phyloP scores from a whole-genome alignment of 2,888 invertebrate species.

The Galerucella nymphaeae region DNA sequence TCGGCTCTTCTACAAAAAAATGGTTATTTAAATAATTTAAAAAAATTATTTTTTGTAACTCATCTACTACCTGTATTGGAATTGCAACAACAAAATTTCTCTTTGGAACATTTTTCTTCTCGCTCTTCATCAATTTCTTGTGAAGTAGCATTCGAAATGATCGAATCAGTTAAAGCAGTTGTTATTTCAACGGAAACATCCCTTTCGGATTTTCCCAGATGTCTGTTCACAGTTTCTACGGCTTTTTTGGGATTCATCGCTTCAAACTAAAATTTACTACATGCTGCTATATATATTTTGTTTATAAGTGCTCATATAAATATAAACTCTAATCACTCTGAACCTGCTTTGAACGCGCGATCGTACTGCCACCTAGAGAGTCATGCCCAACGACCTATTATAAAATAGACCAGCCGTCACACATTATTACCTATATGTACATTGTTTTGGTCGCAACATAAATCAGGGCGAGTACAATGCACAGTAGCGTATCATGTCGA shows the following conservation, averaged over 20 bases:
- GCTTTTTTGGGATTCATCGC: conserved; percentile 55
- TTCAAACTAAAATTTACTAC: conserved; percentile 49
- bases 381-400: too few species aligned
- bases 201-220: conserved; percentile 52
- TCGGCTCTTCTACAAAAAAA: conserved; percentile 42
- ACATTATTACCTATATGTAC: too few species aligned
- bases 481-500: too few species aligned
- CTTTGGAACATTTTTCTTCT: conserved; percentile 11
- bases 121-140: conserved; percentile 21
- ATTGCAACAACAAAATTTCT: conserved; percentile 33
- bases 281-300: conserved; percentile 12
- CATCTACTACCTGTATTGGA: not conserved
- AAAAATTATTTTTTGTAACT: not conserved
- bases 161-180: conserved; percentile 53
- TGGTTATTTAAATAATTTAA: not conserved
- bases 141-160: conserved; percentile 48
- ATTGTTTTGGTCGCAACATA: too few species aligned
- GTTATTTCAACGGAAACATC: conserved; percentile 58
- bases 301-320: not conserved
- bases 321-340: too few species aligned
- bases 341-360: too few species aligned
- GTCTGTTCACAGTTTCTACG: conserved; percentile 56
- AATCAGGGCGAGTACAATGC: too few species aligned
- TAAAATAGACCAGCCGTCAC: too few species aligned
- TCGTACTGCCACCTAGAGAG: too few species aligned